Base-by-base conservation (phyloP, 2,113 vertebrate genomes). In the Catharus fuscescens region DNA sequence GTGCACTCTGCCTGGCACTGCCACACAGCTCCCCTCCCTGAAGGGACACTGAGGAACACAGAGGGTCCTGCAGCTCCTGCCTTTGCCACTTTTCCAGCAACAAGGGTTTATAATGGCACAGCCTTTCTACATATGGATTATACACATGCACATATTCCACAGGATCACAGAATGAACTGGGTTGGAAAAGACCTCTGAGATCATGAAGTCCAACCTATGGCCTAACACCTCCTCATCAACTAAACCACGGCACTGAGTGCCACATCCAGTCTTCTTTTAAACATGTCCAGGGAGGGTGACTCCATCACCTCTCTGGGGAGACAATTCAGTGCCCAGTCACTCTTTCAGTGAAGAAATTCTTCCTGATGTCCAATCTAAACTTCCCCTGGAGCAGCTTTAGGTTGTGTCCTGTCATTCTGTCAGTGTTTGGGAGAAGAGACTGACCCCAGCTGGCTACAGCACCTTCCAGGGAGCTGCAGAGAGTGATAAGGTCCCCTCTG, bases 1-100 rank as follows among this genome's bases (percentile, higher is more conserved):
- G 0, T 13, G 42, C 47, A 67, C 5, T 5, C 11, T 10, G 67
- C 31, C 29, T 0, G 7, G 56, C 34, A 2, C 6, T 32, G 44
- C 6, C 73, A 23, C 23, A 12, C 61, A 59, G 2, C 18, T 31
- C 7, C 54, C 40, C 42, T 50, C 23, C 44, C 3, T 2, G 14
- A 17, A 11, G n/a, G 0, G 3, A 52, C 8, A 24, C 42, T 16
- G 52, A 31, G 28, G 19, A 31, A 42, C 42, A 62, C 1, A 8
- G 23, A 14, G 65, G 31, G 8, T 36, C 29, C 71, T 34, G 23
- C 8, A 21, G 2, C 25, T 50, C 62, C 50, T 54, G 84, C 40
- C 20, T n/a, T 12, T 23, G 6, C n/a, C 29, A 28, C 1, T 18
- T 45, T 36, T 70, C 11, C 3, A n/a, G 29, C 42, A 72, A 5